phyloP scores from a whole-genome alignment of 2,888 invertebrate genomes.

The Watsonalla cultraria region DNA sequence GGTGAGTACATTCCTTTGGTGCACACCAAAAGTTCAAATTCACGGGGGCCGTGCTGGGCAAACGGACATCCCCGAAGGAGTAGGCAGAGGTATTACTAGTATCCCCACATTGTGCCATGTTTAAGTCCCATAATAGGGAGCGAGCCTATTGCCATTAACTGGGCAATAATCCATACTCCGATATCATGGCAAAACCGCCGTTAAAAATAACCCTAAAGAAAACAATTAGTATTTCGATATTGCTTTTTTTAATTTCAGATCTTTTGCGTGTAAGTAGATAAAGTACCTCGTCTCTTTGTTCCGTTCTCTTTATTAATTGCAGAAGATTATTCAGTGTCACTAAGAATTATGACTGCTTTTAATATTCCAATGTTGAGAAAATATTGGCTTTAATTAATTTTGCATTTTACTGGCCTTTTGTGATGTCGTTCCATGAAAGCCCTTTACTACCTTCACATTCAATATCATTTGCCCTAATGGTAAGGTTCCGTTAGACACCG shows the following conservation, averaged over 20 bases:
- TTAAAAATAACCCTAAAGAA: conserved; percentile 2
- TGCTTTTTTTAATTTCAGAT: conserved; percentile 11
- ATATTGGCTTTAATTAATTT: conserved; percentile 13
- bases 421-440: background rate
- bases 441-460: background rate
- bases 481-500: no score
- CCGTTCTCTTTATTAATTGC: conserved; percentile 21
- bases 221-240: conserved; percentile 11
- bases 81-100: no score
- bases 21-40: no score
- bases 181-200: no score
- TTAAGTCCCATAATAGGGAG: no score
- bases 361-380: conserved; percentile 16
- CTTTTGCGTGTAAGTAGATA: conserved; percentile 6
- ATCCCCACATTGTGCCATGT: no score
- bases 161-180: no score
- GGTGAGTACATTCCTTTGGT: no score
- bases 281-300: conserved; percentile 10
- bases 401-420: conserved; percentile 5
- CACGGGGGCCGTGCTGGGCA: no score
- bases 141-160: no score
- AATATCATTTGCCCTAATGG: no score
- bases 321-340: conserved; percentile 25
- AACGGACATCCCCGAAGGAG: no score
- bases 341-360: conserved; percentile 23